Conservation (phyloP, 1,140 invertebrate species). For the Nylanderia fulva region DNA sequence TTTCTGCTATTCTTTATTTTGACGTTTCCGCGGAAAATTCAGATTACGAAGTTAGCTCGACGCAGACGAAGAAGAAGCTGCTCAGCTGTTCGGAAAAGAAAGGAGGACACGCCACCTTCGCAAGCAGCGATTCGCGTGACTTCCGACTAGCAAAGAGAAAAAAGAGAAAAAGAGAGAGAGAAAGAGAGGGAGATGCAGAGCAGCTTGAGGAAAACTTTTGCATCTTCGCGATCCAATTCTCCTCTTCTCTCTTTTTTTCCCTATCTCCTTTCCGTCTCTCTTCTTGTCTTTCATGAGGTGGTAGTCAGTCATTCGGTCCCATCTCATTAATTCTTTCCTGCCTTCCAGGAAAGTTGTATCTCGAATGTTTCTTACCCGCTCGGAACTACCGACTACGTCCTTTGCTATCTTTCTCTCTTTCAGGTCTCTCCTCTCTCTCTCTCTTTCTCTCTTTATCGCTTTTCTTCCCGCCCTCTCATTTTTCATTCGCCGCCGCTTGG, state of each 20-base stretch:
- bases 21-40: slow-evolving; percentile 63
- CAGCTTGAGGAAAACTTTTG: slow-evolving; percentile 63
- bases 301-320: slow-evolving; percentile 60
- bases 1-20: slow-evolving; percentile 39
- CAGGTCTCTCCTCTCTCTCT: slow-evolving; percentile 6
- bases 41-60: slow-evolving; percentile 68
- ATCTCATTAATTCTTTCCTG: slow-evolving; percentile 67
- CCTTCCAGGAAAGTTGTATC: slow-evolving; percentile 57
- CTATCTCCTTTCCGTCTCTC: background rate
- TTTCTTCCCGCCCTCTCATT: slow-evolving; percentile 56
- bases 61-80: slow-evolving; percentile 12
- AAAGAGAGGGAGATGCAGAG: slow-evolving; percentile 58
- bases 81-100: slow-evolving; percentile 26
- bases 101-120: slow-evolving; percentile 50
- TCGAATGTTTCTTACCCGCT: slow-evolving; percentile 33
- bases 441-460: background rate
- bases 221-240: slow-evolving; percentile 54
- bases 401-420: background rate
- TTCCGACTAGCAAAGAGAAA: slow-evolving; percentile 35
- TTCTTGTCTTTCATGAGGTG: background rate
- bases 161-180: slow-evolving; percentile 60
- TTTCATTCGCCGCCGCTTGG: slow-evolving; percentile 68
- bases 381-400: background rate
- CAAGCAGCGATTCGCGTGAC: slow-evolving; percentile 65
- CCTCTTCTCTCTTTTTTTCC: slow-evolving; percentile 26